Evolutionary conservation across 2,113 vertebrate genomes (phyloP), one percentile per base, ranked within the genome.

Genomic region (Cinclus mexicanus): DNA sequence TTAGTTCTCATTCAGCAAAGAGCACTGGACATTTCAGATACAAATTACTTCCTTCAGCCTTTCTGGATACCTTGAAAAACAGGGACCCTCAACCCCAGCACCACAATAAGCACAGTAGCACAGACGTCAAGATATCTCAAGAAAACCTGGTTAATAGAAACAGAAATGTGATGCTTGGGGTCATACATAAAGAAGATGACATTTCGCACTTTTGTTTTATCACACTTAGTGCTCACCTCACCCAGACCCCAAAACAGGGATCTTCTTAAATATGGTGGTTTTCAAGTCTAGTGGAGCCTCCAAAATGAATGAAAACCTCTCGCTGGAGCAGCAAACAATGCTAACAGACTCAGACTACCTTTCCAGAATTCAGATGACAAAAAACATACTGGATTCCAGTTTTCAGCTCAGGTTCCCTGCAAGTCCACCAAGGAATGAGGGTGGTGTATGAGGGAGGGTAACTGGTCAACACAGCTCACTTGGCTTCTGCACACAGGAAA

Each of bases 141-240:
- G 23, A 69, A 71, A 69, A 42, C 6, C 17, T 6, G 33, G 11
- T 11, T 39, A 60, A 60, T 8, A 61, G 28, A 69, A 76, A 39
- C 3, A 82, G 59, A 79, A 91, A 39, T 5, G 14, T 2, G 5
- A 5, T 44, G 33, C 72, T 87, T 71, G 12, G 44, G 17, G 37
- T 49, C 18, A 39, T 33, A 37, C 13, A 52, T 65, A 60, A 82
- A 47, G 7, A 70, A 47, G 26, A 22, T 24, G 29, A 17, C 2
- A 19, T 52, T 63, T 90, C 5, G 2, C 0, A 0, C 37, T 78
- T 49, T 37, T 60, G 35, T 63, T 77, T 81, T 23, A 57, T 57
- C 53, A n/a, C 14, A 3, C 23, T 50, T 42, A 50, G 5, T 2
- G 0, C 23, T 63, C 22, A 39, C 10, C 28, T 1, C 3, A 53